Base-by-base conservation (phyloP, 2,888 invertebrate species). In the Drosophila longiperda region DNA sequence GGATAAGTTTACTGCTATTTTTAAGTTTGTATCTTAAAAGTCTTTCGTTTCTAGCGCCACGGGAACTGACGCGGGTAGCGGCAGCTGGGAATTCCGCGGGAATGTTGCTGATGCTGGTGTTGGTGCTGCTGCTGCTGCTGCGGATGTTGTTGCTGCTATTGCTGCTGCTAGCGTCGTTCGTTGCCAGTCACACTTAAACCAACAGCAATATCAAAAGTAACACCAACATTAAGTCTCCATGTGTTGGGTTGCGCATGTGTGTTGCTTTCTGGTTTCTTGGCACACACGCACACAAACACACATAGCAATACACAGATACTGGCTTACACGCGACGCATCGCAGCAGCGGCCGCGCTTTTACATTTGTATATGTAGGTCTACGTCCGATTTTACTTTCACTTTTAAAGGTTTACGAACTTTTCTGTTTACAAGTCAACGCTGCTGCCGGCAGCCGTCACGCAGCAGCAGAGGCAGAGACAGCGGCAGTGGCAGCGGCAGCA, bases 341-440 rank as follows among this genome's bases (percentile, higher is more conserved):
- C 57, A 48, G 66, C 57, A 48, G 66, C 64, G 58, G 77, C 57
- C 65, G 80, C 65, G 59, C 69, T 75, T 82, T 80, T 82, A 78
- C 74, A 66, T 71, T 75, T 90, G 92, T 92, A 92, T 93, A 92
- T 92, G 92, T 93, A 93, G 92, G 93, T 93, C 92, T 92, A 91
- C 91, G 92, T 92, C 92, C 93, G 92, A 92, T 91, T 87, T 91
- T 92, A 92, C 93, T 93, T 93, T 93, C 93, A 92, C 93, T 93
- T 92, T 93, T 92, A 91, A 92, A 93, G 92, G 92, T 93, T 89
- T 91, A 92, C 91, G 92, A 92, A 92, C 92, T 92, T 90, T 92
- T 90, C 85, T 92, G 92, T 91, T 91, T 90, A 92, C 90, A 91
- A 90, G 82, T 87, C 80, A 84, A 73, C 70, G 69, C 68, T 68